Evolutionary conservation across 2,113 vertebrate genomes (phyloP).

Genomic region (Natator depressus): DNA sequence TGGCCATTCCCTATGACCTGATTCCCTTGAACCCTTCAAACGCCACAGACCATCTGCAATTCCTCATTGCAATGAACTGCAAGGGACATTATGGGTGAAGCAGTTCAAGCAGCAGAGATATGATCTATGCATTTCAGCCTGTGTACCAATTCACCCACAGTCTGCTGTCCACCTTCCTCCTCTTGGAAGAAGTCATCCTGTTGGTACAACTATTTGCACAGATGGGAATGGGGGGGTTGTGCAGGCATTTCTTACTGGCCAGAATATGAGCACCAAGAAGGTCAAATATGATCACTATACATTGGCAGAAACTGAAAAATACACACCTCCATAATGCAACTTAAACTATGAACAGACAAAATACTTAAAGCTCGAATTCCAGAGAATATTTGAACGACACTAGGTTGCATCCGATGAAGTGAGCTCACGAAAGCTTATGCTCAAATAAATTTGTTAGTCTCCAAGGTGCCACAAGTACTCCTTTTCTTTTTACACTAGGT

Average conservation of each 20-base stretch:
- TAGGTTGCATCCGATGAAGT: neutral
- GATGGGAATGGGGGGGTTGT: conserved; percentile 16
- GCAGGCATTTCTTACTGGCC: conserved; percentile 33
- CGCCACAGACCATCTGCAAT: neutral
- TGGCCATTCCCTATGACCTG: fast-evolving
- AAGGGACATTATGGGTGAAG: neutral
- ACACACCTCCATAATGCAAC: neutral
- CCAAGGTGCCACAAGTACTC: no score
- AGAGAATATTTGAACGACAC: conserved; percentile 8
- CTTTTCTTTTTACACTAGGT: no score
- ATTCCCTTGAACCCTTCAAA: neutral
- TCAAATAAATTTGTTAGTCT: no score
- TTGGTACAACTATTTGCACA: neutral
- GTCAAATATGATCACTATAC: conserved; percentile 1
- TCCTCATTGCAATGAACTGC: neutral
- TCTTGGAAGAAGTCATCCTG: neutral
- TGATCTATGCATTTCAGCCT: neutral
- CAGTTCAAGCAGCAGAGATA: neutral
- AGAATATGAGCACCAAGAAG: neutral
- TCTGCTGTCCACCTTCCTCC: neutral
- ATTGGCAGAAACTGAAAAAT: conserved; percentile 21
- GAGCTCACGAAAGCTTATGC: no score
- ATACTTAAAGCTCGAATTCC: conserved; percentile 16
- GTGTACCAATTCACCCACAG: neutral
- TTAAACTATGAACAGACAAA: neutral